phyloP scores from a whole-genome alignment of 2,113 vertebrate species.

The Rafetus swinhoei region DNA sequence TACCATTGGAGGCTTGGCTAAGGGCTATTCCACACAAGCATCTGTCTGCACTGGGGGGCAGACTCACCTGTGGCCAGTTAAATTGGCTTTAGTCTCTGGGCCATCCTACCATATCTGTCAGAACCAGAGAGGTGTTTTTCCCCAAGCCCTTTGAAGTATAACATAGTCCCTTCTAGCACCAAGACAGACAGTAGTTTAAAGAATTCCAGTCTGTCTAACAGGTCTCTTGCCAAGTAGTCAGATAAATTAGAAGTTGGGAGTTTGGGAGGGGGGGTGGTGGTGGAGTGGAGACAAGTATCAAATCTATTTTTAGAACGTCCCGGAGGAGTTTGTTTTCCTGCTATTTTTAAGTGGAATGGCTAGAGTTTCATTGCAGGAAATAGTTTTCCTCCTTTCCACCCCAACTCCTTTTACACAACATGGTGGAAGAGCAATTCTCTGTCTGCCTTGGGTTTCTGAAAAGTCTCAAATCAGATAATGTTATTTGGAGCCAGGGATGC shows the following conservation, averaged over 20 bases:
- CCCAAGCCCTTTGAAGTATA: neutral
- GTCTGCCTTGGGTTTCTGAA: slow-evolving; percentile 55
- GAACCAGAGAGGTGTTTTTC: neutral
- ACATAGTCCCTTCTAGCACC: neutral
- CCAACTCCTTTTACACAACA: slow-evolving; percentile 51
- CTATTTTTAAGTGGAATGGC: slow-evolving; percentile 79
- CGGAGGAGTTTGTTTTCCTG: slow-evolving; percentile 71
- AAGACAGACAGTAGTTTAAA: neutral
- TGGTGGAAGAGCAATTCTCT: slow-evolving; percentile 61
- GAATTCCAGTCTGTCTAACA: neutral
- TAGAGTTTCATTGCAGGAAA: slow-evolving; percentile 85
- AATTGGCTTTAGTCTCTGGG: neutral
- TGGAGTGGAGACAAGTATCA: slow-evolving; percentile 30
- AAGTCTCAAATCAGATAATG: slow-evolving; percentile 18
- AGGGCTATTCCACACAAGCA: neutral
- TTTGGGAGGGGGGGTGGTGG: neutral
- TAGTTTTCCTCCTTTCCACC: slow-evolving; percentile 74
- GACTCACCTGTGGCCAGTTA: neutral
- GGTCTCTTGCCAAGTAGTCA: slow-evolving; percentile 19
- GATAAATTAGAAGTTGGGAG: slow-evolving; percentile 29
- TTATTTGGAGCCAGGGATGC: slow-evolving; percentile 20
- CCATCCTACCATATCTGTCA: neutral
- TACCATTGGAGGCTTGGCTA: neutral
- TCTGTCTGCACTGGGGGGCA: neutral
- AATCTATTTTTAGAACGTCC: slow-evolving; percentile 68